These are phyloP conservation scores for Clarias macrocephalus DNA, from an alignment of 2,113 vertebrate genomes.

Conservation along the genomic window DNA sequence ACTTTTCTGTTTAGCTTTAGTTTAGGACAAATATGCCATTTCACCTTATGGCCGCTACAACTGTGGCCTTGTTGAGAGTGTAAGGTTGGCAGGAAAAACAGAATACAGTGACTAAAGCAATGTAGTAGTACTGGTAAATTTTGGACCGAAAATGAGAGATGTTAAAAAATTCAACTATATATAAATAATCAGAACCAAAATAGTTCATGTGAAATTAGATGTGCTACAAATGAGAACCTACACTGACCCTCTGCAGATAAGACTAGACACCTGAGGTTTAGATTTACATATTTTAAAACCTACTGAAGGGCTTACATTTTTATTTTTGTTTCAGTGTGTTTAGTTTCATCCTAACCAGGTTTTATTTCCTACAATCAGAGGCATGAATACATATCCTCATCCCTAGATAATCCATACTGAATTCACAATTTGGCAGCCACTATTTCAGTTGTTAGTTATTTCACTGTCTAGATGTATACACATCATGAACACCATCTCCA, in stretches of 20 bases:
- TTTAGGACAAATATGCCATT: not conserved
- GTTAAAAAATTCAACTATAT: not conserved
- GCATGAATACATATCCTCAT: not conserved
- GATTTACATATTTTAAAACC: not conserved
- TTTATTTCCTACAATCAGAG: not conserved
- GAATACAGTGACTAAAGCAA: not conserved
- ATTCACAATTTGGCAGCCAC: conserved; percentile 16
- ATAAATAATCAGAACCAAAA: not conserved
- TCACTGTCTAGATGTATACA: conserved; percentile 98
- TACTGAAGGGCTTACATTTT: not conserved
- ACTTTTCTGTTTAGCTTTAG: not conserved
- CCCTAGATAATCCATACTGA: not conserved
- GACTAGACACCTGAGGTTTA: not conserved
- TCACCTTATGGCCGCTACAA: not conserved
- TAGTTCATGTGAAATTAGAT: not conserved
- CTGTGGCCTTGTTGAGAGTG: not conserved
- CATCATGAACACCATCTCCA: conserved; percentile 94
- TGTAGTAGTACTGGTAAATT: not conserved
- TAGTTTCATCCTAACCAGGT: not conserved
- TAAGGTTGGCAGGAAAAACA: not conserved
- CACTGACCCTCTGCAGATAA: not conserved
- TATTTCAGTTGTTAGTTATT: conserved; percentile 49
- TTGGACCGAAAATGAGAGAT: not conserved
- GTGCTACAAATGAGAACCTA: not conserved
- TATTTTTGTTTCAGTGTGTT: not conserved